Conservation (phyloP, 2,113 vertebrate species). For the Chloropsis cyanopogon region DNA sequence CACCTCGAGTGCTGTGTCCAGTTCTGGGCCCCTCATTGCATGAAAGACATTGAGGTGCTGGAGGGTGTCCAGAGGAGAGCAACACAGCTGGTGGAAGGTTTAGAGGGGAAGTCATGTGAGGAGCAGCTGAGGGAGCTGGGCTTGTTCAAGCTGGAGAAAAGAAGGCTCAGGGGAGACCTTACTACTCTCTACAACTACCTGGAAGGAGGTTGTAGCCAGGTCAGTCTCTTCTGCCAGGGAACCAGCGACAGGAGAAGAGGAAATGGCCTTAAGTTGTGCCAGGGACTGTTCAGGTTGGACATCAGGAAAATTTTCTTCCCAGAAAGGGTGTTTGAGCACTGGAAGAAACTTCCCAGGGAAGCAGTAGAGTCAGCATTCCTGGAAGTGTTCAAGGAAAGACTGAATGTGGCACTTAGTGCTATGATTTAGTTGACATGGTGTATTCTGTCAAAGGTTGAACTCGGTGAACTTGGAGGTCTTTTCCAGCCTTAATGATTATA, state of each 20-base stretch:
- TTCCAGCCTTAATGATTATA: background rate
- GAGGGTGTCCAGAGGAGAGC: background rate
- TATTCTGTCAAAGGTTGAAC: background rate
- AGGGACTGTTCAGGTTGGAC: background rate
- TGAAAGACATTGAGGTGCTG: background rate
- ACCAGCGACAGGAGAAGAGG: accelerated
- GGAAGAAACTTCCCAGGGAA: background rate
- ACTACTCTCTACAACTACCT: background rate
- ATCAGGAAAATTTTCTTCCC: background rate
- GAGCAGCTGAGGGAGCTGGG: background rate
- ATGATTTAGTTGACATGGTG: background rate
- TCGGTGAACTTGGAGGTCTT: background rate
- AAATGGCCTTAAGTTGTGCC: background rate
- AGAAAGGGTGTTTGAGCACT: background rate
- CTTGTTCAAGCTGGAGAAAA: background rate
- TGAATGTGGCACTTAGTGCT: background rate
- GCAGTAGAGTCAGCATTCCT: background rate
- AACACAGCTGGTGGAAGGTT: background rate
- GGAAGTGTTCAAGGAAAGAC: background rate
- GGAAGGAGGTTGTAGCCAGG: background rate
- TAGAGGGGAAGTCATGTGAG: background rate
- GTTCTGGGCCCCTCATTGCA: background rate
- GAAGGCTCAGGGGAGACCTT: background rate
- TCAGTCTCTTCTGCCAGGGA: background rate
- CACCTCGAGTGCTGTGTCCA: background rate